These are phyloP conservation scores for Amphiduros pacificus DNA, from an alignment of 2,888 invertebrate genomes.

Conservation along the genomic window DNA sequence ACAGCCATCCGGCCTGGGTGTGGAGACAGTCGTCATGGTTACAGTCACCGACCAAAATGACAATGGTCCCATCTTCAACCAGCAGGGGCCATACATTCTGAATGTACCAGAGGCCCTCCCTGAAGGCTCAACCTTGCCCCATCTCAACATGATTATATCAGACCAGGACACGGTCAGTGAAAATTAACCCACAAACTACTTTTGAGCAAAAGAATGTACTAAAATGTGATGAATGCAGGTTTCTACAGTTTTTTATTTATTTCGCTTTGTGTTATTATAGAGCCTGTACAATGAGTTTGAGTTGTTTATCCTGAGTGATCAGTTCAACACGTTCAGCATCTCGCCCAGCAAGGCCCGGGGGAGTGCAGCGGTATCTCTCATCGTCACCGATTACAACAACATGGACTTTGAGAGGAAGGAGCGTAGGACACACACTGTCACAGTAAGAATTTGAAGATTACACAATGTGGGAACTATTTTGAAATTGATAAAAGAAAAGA, in stretches of 20 bases:
- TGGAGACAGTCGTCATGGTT: background rate
- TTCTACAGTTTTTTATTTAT: too few relatives aligned
- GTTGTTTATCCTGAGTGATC: background rate
- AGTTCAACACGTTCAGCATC: background rate
- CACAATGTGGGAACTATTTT: too few relatives aligned
- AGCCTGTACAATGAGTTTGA: background rate
- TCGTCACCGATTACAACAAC: background rate
- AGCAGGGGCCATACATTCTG: background rate
- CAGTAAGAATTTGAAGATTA: too few relatives aligned
- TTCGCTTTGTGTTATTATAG: too few relatives aligned
- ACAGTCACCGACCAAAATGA: conserved; percentile 7
- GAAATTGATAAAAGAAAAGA: too few relatives aligned
- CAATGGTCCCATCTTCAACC: conserved; percentile 1
- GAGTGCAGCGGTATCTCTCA: conserved; percentile 2
- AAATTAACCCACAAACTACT: background rate
- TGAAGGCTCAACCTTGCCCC: background rate
- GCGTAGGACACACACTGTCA: background rate
- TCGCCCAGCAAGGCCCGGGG: background rate
- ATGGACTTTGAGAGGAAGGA: conserved; percentile 5
- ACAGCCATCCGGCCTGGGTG: background rate
- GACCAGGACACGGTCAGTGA: conserved; percentile 5
- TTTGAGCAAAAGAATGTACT: background rate
- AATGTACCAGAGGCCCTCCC: conserved; percentile 3
- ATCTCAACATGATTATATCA: background rate
- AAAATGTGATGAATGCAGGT: too few relatives aligned